These are phyloP conservation scores for Nomada ferruginata DNA, from an alignment of 2,888 invertebrate genomes.

Conservation along the genomic window DNA sequence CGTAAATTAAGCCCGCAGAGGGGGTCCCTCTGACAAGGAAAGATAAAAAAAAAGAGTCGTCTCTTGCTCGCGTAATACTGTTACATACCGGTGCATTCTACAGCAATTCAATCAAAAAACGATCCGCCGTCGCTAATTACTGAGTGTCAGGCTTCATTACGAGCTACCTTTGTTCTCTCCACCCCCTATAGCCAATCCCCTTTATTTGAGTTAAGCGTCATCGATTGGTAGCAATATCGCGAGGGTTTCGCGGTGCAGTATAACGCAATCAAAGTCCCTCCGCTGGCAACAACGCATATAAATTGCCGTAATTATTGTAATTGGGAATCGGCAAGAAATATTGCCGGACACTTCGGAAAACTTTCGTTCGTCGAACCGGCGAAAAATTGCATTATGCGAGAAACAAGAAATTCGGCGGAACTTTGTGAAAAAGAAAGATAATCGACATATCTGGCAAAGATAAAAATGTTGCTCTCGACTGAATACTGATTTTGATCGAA, in stretches of 20 bases:
- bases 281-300: neutral
- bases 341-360: neutral
- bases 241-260: slow-evolving; percentile 15
- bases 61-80: slow-evolving; percentile 25
- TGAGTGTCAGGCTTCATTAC: slow-evolving; percentile 63
- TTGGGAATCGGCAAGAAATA: neutral
- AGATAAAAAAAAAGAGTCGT: slow-evolving; percentile 35
- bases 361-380: neutral
- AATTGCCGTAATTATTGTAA: slow-evolving; percentile 7
- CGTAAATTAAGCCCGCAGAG: slow-evolving; percentile 5
- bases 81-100: slow-evolving; percentile 35
- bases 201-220: slow-evolving; percentile 46
- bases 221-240: slow-evolving; percentile 51
- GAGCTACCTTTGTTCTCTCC: slow-evolving; percentile 53
- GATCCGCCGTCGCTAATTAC: slow-evolving; percentile 50
- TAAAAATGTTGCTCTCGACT: too few species aligned
- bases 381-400: neutral
- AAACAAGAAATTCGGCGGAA: neutral
- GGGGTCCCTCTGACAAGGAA: neutral
- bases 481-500: too few species aligned
- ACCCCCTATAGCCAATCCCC: slow-evolving; percentile 32
- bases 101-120: slow-evolving; percentile 64
- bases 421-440: too few species aligned
- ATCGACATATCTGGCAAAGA: too few species aligned
- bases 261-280: slow-evolving; percentile 44